Evolutionary conservation across 2,113 vertebrate genomes (phyloP).

Genomic region (Phylloscopus trochiloides): DNA sequence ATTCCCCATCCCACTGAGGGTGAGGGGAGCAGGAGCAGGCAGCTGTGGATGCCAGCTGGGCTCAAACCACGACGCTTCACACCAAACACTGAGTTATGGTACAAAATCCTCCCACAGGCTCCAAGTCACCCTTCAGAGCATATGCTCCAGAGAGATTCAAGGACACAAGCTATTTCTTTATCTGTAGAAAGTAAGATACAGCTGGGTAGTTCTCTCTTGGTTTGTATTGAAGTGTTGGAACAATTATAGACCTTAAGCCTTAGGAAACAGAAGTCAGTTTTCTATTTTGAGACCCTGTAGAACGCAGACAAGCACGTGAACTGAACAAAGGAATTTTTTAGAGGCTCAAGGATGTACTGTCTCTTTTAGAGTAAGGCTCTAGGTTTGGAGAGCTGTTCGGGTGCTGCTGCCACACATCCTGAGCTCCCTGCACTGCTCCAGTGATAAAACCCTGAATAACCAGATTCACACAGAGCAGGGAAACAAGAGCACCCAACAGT

Average conservation of each 20-base stretch:
- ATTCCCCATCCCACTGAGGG: background rate
- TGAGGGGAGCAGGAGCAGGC: background rate
- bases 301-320: background rate
- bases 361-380: background rate
- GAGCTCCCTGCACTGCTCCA: background rate
- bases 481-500: background rate
- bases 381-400: background rate
- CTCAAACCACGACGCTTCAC: conserved; percentile 19
- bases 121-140: conserved; percentile 74
- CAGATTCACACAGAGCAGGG: background rate
- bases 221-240: background rate
- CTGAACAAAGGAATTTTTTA: background rate
- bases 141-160: conserved; percentile 76
- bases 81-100: conserved; percentile 77
- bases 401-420: background rate
- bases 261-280: background rate
- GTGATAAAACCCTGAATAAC: background rate
- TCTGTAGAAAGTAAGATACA: conserved; percentile 75
- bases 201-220: background rate
- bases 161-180: conserved; percentile 74
- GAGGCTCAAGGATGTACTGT: background rate
- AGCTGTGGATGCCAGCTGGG: background rate
- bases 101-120: conserved; percentile 76
- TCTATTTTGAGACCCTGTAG: background rate
- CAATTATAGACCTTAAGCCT: background rate